Conservation (phyloP, 2,888 invertebrate genomes). For the Amaurobius ferox region DNA sequence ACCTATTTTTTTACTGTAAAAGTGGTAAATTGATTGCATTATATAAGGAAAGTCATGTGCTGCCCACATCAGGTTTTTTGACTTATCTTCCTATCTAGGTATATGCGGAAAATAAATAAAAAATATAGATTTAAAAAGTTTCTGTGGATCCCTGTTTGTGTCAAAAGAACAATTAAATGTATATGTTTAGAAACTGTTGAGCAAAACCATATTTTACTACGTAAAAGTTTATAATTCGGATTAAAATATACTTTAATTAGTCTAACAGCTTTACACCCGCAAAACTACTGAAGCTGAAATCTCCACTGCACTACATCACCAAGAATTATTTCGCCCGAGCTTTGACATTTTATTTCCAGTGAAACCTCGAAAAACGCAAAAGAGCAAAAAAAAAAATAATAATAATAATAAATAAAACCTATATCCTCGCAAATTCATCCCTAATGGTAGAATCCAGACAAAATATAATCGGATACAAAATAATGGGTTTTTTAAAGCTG, state of each 20-base stretch:
- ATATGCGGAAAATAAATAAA: too few species aligned
- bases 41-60: too few species aligned
- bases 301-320: background rate
- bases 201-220: background rate
- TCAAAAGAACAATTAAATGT: too few species aligned
- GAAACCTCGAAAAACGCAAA: background rate
- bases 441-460: background rate
- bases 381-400: background rate
- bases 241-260: conserved; percentile 11
- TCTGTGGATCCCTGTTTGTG: too few species aligned
- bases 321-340: background rate
- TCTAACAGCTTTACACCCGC: background rate
- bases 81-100: too few species aligned
- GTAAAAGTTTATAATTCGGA: background rate
- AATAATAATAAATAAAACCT: too few species aligned
- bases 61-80: too few species aligned
- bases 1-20: too few species aligned
- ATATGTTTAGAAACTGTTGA: background rate
- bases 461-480: conserved; percentile 16
- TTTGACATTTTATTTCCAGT: conserved; percentile 3
- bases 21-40: too few species aligned
- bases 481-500: conserved; percentile 13
- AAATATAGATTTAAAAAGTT: too few species aligned
- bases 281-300: background rate
- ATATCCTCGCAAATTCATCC: background rate